Base-by-base conservation (phyloP, 2,113 vertebrate species). In the Hemiscyllium ocellatum region DNA sequence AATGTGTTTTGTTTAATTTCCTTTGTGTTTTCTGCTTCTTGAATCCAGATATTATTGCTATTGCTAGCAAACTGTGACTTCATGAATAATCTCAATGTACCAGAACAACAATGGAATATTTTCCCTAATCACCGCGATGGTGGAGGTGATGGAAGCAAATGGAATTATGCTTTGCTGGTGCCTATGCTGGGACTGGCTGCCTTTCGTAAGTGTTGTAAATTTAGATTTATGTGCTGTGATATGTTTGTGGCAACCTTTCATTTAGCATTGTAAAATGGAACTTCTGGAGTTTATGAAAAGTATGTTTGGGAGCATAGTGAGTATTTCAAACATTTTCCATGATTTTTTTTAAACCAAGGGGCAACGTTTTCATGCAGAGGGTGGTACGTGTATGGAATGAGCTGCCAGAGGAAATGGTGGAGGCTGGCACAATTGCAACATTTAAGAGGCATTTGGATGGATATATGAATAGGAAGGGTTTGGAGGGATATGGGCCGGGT, bases 61-160 rank as follows among this genome's bases (percentile, higher is more conserved):
- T 47, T 24, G 20, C 22, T 47, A 26, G 56, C 91, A 94, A 15
- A 98, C 98, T 96, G 65, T 91, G 95, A 96, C 96, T 97, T 96
- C 97, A 99, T 99, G 99, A 99, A 99, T 98, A 98, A 99, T 95
- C 97, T 99, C 97, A 99, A 99, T 97, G 98, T 99, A 19, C 99
- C 99, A 66, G 98, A 98, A 65, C 96, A 98, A 96, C 26, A 87
- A 15, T 99, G 98, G 99, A 99, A 99, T 97, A 99, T 99, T 96
- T 97, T 97, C 95, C 98, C 99, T 95, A 97, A 98, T 85, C 96
- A 47, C 33, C 97, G 97, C 8, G 97, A 96, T 6, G 97, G 98
- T 66, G 97, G 98, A 29, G 98, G 97, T 96, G 98, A 98, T 96
- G 98, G 98, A 96, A 98, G 97, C 98, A 97, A 97, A 61, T 99